Evolutionary conservation across 1,140 invertebrate genomes (phyloP), one percentile per base, ranked within the genome.

Genomic region (Brachionus koreanus): DNA sequence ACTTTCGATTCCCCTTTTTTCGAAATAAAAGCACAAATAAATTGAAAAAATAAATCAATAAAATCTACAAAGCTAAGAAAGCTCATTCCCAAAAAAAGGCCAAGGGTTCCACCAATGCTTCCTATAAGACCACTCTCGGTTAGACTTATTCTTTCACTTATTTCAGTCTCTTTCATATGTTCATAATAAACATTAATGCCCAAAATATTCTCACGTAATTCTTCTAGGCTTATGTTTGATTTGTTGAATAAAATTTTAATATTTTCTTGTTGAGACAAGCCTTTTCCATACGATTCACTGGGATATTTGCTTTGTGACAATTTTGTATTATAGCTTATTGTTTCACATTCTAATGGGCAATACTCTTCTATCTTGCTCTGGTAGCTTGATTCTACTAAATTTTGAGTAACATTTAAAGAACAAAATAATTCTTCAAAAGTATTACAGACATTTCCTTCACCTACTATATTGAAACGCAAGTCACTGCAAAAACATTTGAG

Each of bases 31-130:
- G 29, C 29, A 29, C n/a, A n/a, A 33, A 67, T 35, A 35, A 67
- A 3, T 35, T 67, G 16, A 7, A 72, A 23, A 72, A 39, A 42
- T 42, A 79, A 61, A 42, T 79, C 76, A 16, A 79, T 12, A 79
- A 79, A 61, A 3, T 79, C 49, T n/a, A 79, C 23, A 61, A 79
- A 61, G 35, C 76, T 61, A 10, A 79, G 29, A 33, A 35, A 16
- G 39, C 52, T 63, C 23, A 79, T 61, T 37, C 76, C 76, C 12
- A 79, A 61, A 42, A 79, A 79, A 25, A 79, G 43, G n/a, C 76
- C 76, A 7, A 79, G 23, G 5, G 76, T 79, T 61, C 76, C 76
- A 79, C 76, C 76, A 13, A 79, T 37, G 4, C 19, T 61, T 23
- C 46, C 52, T 0, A 79, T 25, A 12, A 79, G 23, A 39, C n/a